These are phyloP conservation scores for Pluvialis apricaria DNA, from an alignment of 2,113 vertebrate genomes.

Conservation along the genomic window DNA sequence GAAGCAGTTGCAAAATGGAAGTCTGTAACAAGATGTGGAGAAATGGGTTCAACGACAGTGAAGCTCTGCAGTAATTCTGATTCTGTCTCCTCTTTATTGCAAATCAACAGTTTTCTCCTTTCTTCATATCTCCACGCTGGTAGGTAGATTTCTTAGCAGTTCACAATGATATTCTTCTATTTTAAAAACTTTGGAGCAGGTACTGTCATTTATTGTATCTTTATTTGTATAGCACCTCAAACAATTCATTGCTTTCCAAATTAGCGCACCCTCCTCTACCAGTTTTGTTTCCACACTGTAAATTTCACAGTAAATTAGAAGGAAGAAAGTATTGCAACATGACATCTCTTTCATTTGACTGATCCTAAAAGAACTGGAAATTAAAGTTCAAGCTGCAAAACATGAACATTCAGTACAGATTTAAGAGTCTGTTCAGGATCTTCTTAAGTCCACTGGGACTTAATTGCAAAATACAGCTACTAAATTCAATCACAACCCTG, in stretches of 20 bases:
- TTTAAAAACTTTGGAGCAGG: background rate
- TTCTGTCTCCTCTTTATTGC: background rate
- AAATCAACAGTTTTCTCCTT: background rate
- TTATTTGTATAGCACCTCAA: background rate
- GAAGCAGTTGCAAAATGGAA: constrained; percentile 32
- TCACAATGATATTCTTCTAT: background rate
- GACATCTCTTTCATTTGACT: background rate
- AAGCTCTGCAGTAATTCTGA: background rate
- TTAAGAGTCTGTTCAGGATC: background rate
- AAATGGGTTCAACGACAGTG: background rate
- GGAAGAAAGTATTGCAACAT: background rate
- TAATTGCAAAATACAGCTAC: constrained; percentile 8
- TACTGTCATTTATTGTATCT: background rate
- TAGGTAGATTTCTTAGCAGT: background rate
- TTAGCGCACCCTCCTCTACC: background rate
- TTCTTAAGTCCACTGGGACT: background rate
- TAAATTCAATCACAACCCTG: background rate
- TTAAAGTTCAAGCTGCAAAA: background rate
- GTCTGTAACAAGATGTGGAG: background rate
- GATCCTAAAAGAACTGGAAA: background rate
- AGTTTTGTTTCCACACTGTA: background rate
- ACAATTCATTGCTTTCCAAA: background rate
- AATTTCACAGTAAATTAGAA: constrained; percentile 15
- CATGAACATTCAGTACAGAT: background rate
- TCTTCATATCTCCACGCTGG: background rate